Percentiles rank a stretch among this genome's conserved stretches.
phyloP scores from a whole-genome alignment of 1,140 invertebrate genomes.

The Cardiocondyla obscurior region DNA sequence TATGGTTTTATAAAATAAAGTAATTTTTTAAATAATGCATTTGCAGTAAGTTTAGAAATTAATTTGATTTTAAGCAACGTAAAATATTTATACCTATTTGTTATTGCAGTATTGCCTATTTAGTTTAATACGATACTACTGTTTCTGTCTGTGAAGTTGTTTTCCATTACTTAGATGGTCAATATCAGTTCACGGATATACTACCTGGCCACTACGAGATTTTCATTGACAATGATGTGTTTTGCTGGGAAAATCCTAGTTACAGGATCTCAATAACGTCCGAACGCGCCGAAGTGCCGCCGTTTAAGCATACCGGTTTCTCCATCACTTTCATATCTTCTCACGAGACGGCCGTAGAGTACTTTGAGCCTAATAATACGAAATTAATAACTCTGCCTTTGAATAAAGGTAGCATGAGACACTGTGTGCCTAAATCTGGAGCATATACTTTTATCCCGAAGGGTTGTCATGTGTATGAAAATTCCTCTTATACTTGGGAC shows the following conservation, averaged over 20 bases:
- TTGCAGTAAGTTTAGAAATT: not conserved
- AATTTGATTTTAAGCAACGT: not conserved
- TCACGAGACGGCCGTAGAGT: conserved; percentile 86
- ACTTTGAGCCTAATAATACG: conserved; percentile 67
- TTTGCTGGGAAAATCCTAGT: conserved; percentile 90
- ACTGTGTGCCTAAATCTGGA: conserved; percentile 89
- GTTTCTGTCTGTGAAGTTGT: conserved; percentile 67
- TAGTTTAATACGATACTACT: conserved; percentile 26
- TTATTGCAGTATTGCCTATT: conserved; percentile 36
- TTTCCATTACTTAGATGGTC: conserved; percentile 85
- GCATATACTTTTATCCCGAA: conserved; percentile 90
- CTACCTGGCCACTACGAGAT: conserved; percentile 93
- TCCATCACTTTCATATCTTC: conserved; percentile 87
- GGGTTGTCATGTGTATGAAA: conserved; percentile 92
- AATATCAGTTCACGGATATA: conserved; percentile 91
- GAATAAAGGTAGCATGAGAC: conserved; percentile 84
- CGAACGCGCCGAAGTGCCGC: conserved; percentile 87
- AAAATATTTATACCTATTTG: conserved; percentile 2
- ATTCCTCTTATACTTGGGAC: conserved; percentile 81
- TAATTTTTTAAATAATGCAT: not conserved
- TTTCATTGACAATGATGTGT: conserved; percentile 86
- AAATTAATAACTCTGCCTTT: conserved; percentile 79
- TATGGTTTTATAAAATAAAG: conserved; percentile 30
- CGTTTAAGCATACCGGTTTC: conserved; percentile 91
- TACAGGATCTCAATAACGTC: conserved; percentile 88